Percentiles rank a stretch among this genome's conserved stretches.
These are phyloP conservation scores for Macrophya alboannulata DNA, from an alignment of 2,888 invertebrate genomes.

Conservation along the genomic window DNA sequence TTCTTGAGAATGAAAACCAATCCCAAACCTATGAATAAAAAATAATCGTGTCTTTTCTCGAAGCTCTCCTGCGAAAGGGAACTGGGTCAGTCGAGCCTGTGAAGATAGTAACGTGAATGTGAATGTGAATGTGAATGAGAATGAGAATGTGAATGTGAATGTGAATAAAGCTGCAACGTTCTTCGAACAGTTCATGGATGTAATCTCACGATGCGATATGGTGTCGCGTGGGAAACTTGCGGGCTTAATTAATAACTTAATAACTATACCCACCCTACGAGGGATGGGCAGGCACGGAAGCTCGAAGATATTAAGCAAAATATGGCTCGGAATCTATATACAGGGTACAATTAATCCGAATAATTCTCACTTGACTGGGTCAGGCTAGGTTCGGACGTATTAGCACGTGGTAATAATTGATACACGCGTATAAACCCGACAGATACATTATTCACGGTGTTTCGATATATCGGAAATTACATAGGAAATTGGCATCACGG, in stretches of 20 bases:
- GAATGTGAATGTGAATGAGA: neutral
- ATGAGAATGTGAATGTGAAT: neutral
- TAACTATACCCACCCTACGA: neutral
- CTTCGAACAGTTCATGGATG: conserved; percentile 1
- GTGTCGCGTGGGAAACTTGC: neutral
- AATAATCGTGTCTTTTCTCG: conserved; percentile 15
- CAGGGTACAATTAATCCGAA: neutral
- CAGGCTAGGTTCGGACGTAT: neutral
- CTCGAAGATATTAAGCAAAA: neutral
- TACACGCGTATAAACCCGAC: neutral
- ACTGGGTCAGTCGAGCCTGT: conserved; percentile 30
- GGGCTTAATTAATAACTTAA: conserved; percentile 33
- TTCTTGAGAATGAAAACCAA: neutral
- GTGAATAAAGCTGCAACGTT: conserved; percentile 9
- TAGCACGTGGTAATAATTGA: conserved; percentile 13
- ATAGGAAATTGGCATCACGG: neutral
- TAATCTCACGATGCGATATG: neutral
- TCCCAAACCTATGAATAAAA: conserved; percentile 31
- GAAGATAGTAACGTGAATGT: neutral
- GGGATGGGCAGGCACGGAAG: neutral
- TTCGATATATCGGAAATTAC: neutral
- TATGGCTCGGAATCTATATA: neutral
- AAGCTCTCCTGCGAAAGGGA: neutral
- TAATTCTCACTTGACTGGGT: neutral
- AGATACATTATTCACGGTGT: neutral